A percentile compares a stretch with the other conserved stretches of the same genome.
phyloP scores from a whole-genome alignment of 2,113 vertebrate genomes.

The Takifugu bimaculatus region DNA sequence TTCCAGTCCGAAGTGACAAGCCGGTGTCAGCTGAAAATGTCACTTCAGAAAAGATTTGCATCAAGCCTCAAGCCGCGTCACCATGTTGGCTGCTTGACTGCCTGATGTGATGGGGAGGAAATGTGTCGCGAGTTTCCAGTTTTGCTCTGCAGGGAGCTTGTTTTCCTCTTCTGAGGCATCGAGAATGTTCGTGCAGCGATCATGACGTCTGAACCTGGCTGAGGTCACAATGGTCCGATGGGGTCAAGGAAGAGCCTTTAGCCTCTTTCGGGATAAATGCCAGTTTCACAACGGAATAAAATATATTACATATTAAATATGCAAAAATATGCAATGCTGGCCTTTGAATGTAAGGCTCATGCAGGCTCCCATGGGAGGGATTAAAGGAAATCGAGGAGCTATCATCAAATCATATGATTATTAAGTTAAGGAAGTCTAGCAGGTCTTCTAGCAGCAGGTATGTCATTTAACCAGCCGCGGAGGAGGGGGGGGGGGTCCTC shows the following conservation, averaged over 20 bases:
- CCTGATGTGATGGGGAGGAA: conserved; percentile 40
- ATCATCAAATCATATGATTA: too few species aligned
- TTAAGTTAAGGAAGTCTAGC: too few species aligned
- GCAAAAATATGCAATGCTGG: conserved; percentile 58
- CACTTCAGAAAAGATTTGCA: conserved; percentile 77
- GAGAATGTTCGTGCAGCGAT: conserved; percentile 4
- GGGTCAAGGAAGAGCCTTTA: conserved; percentile 12
- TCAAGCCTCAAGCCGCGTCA: conserved; percentile 65
- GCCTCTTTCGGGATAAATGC: background rate
- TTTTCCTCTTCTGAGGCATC: conserved; percentile 3
- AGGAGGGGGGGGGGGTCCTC: too few species aligned
- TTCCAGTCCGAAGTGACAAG: conserved; percentile 70
- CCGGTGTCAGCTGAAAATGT: conserved; percentile 74
- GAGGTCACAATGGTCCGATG: conserved; percentile 3
- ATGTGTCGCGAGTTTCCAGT: conserved; percentile 24
- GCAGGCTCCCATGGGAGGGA: conserved; percentile 29
- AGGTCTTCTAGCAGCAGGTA: too few species aligned
- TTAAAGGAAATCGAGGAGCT: too few species aligned
- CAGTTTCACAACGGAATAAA: conserved; percentile 14
- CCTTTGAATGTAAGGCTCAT: conserved; percentile 55
- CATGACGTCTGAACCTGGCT: background rate
- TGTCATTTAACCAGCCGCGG: too few species aligned
- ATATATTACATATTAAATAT: conserved; percentile 23
- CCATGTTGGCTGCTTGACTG: conserved; percentile 44
- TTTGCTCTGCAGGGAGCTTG: conserved; percentile 13